Conservation (phyloP, 2,888 invertebrate species). For the Hoplodrina ambigua region DNA sequence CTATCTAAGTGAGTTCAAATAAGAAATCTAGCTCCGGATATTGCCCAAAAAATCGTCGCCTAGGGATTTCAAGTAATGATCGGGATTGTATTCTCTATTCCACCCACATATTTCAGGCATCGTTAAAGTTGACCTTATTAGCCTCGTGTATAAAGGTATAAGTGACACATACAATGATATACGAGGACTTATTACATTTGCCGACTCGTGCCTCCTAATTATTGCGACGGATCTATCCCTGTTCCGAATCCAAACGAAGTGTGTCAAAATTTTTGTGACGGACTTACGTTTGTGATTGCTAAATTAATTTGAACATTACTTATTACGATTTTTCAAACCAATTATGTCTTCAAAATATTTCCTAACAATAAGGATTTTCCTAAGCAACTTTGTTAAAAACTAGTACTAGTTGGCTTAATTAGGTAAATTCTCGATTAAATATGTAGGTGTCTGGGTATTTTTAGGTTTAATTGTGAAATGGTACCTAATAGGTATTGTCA, state of each 20-base stretch:
- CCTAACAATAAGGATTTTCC: background rate
- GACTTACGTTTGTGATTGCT: constrained; percentile 14
- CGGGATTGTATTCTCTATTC: constrained; percentile 15
- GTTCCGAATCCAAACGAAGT: constrained; percentile 35
- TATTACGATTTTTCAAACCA: constrained; percentile 15
- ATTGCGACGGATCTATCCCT: constrained; percentile 21
- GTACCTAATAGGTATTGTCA: too few relatives aligned
- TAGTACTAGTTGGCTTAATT: background rate
- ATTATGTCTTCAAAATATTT: constrained; percentile 17
- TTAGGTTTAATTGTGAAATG: too few relatives aligned
- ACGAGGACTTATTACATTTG: constrained; percentile 23
- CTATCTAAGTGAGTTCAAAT: background rate
- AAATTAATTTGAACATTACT: constrained; percentile 42
- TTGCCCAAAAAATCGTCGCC: background rate
- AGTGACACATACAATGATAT: constrained; percentile 19
- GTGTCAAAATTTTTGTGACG: constrained; percentile 29
- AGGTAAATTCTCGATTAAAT: background rate
- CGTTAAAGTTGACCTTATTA: constrained; percentile 42
- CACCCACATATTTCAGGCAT: constrained; percentile 23
- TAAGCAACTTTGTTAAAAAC: constrained; percentile 2
- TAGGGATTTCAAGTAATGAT: constrained; percentile 4
- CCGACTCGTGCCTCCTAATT: constrained; percentile 34
- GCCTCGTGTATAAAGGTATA: constrained; percentile 7
- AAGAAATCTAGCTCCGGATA: background rate
- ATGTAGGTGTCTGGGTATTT: too few relatives aligned